A percentile compares a stretch with the other conserved stretches of the same genome.
Conservation (phyloP, 2,113 vertebrate species). For the Setophaga coronata region DNA sequence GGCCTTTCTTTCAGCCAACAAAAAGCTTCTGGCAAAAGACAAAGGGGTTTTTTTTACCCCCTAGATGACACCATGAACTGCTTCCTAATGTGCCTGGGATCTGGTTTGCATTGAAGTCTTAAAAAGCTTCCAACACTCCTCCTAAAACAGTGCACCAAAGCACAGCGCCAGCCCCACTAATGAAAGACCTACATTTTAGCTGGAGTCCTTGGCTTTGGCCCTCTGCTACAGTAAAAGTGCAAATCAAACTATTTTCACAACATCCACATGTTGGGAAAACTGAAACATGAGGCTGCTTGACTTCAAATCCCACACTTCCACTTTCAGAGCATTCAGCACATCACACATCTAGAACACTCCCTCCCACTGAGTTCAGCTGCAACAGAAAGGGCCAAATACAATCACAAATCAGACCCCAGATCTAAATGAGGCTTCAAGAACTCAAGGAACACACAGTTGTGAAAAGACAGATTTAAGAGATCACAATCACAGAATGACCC, state of each 20-base stretch:
- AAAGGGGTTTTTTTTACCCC: fast-evolving
- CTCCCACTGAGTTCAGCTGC: not conserved
- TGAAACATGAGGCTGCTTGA: fast-evolving
- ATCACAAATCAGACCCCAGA: not conserved
- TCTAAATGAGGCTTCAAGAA: slow-evolving; percentile 32
- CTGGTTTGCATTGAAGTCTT: not conserved
- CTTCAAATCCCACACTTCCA: not conserved
- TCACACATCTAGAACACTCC: not conserved
- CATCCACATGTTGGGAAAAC: not conserved
- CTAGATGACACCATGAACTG: not conserved
- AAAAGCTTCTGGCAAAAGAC: slow-evolving; percentile 2
- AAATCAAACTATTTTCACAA: not conserved
- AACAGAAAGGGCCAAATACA: not conserved
- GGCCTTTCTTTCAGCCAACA: not conserved
- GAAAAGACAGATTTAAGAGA: slow-evolving; percentile 14
- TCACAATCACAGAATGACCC: not conserved
- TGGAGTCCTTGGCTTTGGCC: not conserved
- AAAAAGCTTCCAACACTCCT: not conserved
- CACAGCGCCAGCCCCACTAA: not conserved
- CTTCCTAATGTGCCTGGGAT: not conserved
- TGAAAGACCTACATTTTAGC: not conserved
- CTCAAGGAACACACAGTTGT: not conserved
- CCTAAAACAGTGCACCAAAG: not conserved
- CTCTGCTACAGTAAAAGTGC: not conserved
- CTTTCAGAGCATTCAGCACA: not conserved